Evolutionary conservation across 2,888 invertebrate species (phyloP), one percentile per base, ranked within the genome.

Genomic region (Tethea ocularis): DNA sequence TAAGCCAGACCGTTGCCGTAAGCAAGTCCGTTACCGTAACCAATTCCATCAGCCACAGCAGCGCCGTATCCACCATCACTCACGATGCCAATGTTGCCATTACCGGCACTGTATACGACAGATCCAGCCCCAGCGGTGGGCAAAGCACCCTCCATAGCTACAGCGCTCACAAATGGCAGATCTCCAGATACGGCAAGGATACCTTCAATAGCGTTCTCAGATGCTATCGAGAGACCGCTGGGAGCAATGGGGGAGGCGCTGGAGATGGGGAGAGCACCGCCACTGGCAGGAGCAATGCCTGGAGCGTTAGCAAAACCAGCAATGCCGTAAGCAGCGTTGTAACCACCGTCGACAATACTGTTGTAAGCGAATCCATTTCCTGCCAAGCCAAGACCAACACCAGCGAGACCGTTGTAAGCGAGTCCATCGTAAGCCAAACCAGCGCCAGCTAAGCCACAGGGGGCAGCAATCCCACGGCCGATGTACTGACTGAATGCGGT

Each of bases 131-230:
- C 84, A 33, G 67, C 66, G 10, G 81, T 72, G 1, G 78, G 73
- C 20, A 84, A 54, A 4, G 60, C 59, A 0, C 83, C 81, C 56
- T 78, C 81, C 6, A 81, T 60, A 51, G 74, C 75, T 0, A 82
- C 82, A 5, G 83, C 76, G 3, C 78, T 79, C 10, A 84, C 36
- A 73, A 81, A 82, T 1, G 84, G 84, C 23, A 84, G 58, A 38
- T 80, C 63, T 0, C 84, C 84, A 54, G 63, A 66, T 0, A 82
- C 76, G 4, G 69, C 62, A 17, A 84, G 56, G 4, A 71, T 62
- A 0, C 84, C 84, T 57, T 81, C 78, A 0, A 83, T 69, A 17
- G 74, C 63, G 46, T 79, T 78, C 33, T 84, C 84, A 10, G 83
- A 77, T 1, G 74, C 59, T 0, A 84, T 68, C 3, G 67, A 67